Base-by-base conservation (phyloP, 2,888 invertebrate genomes). In the Encarsia formosa region DNA sequence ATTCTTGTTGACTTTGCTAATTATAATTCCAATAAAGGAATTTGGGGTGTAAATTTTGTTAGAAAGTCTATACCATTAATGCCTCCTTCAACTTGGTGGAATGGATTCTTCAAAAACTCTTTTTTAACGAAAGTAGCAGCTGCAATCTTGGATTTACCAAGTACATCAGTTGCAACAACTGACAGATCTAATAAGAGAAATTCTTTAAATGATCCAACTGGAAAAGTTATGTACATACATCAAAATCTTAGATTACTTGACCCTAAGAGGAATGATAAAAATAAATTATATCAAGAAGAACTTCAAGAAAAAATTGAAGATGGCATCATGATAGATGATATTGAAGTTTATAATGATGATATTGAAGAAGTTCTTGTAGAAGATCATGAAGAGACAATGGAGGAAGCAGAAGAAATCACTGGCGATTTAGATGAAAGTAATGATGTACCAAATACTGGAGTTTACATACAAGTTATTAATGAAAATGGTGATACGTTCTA, bases 301-400 rank as follows among this genome's bases (percentile, higher is more conserved):
- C 18, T 5, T n/a, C 29, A 44, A 29, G 48, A 53, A 38, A 45
- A 24, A 24, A 23, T 34, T 4, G 48, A 44, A n/a, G 53, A 53
- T 29, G 49, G 50, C 29, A 44, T 53, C 13, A 43, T 49, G 35
- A 43, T 47, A 6, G 52, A 56, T 45, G 51, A 53, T 29, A 38
- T 51, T 26, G 57, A 57, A 49, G 52, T 49, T n/a, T 54, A 54
- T 37, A 54, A 51, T 39, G 57, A 54, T 46, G 54, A 54, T 18
- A 54, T 54, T 42, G 57, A 57, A 52, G 54, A 57, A 43, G 57
- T 57, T 39, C 49, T 57, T 42, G 57, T 57, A 20, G 57, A 57
- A 49, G 57, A 57, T 46, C 45, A 35, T 23, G 53, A 54, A 38
- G 51, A 51, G 23, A 5, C 41, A 4, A 42, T 51, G 19, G 52